Base-by-base conservation (phyloP, 2,888 invertebrate genomes). In the Agonopterix heracliana region DNA sequence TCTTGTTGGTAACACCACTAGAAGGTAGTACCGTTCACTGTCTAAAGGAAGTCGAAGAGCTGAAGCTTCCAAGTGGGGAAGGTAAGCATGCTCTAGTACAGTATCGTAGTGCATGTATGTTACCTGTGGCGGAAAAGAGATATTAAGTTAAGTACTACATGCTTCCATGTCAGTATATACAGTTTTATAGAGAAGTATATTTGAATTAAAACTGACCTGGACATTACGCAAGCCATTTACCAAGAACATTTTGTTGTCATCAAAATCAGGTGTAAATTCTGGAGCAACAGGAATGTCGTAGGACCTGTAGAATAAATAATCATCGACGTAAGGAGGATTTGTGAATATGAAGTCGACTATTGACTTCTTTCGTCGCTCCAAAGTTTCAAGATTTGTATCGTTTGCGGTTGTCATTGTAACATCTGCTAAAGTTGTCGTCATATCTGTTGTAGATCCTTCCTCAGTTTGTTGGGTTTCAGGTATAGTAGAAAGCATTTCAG, bases 1-100 rank as follows among this genome's bases (percentile, higher is more conserved):
- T 47, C 92, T 90, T 49, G 90, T 85, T 1, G 96, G 95, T 55
- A 95, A 80, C 46, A 96, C 74, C 44, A 96, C 90, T 48, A 96
- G 84, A 41, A 96, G 86, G 67, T 94, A 95, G 71, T 96, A 96
- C 49, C 93, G 91, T 0, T 92, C 91, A 58, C 95, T 95, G 71
- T 96, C 95, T 48, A 96, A 75, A 9, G 96, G 95, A 66, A 96
- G 90, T 55, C 94, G 93, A 47, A 96, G 81, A 1, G 93, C 93
- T 43, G 93, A 89, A 9, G 95, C 92, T 63, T 93, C 91, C 57
- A 96, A 75, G 58, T 92, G 90, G 2, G 93, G 92, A 34, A 95
- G 90, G 69, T 93, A 94, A 36, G 92, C 92, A 73, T 92, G 94
- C 47, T 95, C 95, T 51, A 96, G 80, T 41, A 94, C 91, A 0